Evolutionary conservation across 1,140 invertebrate genomes (phyloP), one percentile per base, ranked within the genome.

Genomic region (Drosophila kikkawai): DNA sequence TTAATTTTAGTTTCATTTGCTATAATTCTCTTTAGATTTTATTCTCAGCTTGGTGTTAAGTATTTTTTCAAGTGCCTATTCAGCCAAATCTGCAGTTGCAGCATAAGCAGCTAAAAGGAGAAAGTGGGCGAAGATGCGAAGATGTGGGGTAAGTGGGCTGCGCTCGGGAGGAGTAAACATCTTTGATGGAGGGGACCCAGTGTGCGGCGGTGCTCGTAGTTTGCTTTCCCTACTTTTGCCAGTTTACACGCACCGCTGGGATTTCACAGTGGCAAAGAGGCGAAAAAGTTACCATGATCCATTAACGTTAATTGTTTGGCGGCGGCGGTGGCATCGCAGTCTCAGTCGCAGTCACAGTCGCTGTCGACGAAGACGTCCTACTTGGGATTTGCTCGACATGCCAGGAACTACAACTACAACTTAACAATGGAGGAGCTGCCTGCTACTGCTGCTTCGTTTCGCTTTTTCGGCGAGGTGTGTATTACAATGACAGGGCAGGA

Each of bases 291-390:
- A 90, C 85, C 82, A 90, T 90, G 85, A 90, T 90, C 85, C 85
- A 90, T 90, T 90, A 90, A 90, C 85, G 85, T 90, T 90, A 90
- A 90, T 90, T 90, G 85, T 90, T 90, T 90, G 86, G 86, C 86
- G 85, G 85, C 85, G 67, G 64, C 45, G 65, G 66, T 65, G 64
- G 64, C 57, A 7, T 67, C 42, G 58, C 57, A 19, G 61, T 36
- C 36, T 17, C 53, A 29, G 47, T 53, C 26, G 26, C 26, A 26
- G 58, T 61, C 82, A 75, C 75, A 66, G 50, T 34, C 36, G 59
- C 44, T 42, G 57, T 45, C 44, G 60, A 37, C 22, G 64, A 66
- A 50, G 79, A 80, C 84, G 87, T 84, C 75, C 84, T 88, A 78
- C 78, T 64, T 81, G 84, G 85, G 81, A 88, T 73, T 88, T 85